Base-by-base conservation (phyloP, 2,797 vertebrate genomes). In the Megalops cyprinoides region DNA sequence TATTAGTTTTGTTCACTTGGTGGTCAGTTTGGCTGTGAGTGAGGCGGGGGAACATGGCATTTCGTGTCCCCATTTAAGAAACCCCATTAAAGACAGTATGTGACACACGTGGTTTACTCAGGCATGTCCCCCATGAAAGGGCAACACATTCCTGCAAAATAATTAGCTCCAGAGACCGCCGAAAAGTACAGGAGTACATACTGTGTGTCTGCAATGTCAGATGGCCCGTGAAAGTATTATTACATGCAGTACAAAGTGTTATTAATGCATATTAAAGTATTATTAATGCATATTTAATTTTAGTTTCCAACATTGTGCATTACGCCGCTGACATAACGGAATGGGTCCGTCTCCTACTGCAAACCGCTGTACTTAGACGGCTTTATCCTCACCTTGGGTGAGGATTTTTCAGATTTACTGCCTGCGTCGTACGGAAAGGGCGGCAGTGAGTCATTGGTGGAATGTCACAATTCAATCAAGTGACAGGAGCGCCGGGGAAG, bases 101-200 rank as follows among this genome's bases (percentile, higher is more conserved):
- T 15, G 9, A n/a, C 39, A 28, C 74, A 55, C 28, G 48, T 48
- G 31, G 80, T 14, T 71, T 71, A 77, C 75, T 77, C 18, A 74
- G 42, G 76, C 53, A 73, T 37, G 37, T 56, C 14, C 49, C 48
- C 25, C 53, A 34, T 79, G 9, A 76, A 79, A 84, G 25, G 75
- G 39, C 76, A 76, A 4, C 18, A 42, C 82, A 82, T 83, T 73
- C 75, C 71, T 56, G 73, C n/a, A 65, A 82, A 84, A 83, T 71
- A 75, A 75, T 55, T 53, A 15, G 42, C 49, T 39, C 74, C 51
- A 75, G 44, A n/a, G 28, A 7, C 55, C 62, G 62, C 48, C 76
- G 81, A 85, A n/a, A 82, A 77, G 83, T 51, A 23, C 20, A 51
- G 9, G 74, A 31, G 25, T 23, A 51, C 20, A 12, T 28, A 28